A percentile compares a stretch with the other conserved stretches of the same genome.
Conservation (phyloP, 92 coral and sea anemone species). For the Meandrina meandrites region DNA sequence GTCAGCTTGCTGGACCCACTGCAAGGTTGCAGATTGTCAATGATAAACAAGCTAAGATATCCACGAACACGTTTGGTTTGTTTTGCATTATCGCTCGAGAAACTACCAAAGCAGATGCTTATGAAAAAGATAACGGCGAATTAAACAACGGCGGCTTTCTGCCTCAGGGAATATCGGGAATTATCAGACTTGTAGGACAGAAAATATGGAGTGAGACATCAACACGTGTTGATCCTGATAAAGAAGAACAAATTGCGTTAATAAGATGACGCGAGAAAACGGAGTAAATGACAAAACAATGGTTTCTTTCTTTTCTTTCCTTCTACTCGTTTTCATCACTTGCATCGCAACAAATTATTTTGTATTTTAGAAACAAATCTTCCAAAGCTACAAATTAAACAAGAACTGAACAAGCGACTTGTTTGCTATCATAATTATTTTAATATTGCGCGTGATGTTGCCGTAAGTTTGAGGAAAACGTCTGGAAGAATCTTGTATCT, state of each 20-base stretch:
- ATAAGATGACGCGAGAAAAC: not conserved
- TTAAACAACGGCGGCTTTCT: not conserved
- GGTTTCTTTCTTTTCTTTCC: not conserved
- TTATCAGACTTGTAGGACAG: conserved; percentile 2
- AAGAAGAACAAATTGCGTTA: conserved; percentile 1
- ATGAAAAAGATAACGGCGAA: not conserved
- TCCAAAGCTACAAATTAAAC: too few species aligned
- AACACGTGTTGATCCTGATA: not conserved
- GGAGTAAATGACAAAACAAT: not conserved
- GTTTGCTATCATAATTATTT: not conserved
- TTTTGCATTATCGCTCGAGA: conserved; percentile 12
- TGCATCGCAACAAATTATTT: not conserved
- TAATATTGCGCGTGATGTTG: too few species aligned
- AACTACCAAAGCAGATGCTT: not conserved
- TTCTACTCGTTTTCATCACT: not conserved
- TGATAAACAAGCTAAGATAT: not conserved
- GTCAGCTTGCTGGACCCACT: not conserved
- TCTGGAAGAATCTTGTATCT: too few species aligned
- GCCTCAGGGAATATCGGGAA: conserved; percentile 5
- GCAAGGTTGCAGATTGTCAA: not conserved
- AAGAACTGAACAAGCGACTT: not conserved
- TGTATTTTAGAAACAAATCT: not conserved
- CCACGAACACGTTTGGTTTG: conserved; percentile 13
- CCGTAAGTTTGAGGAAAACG: too few species aligned
- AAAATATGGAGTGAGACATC: not conserved